Evolutionary conservation across 2,888 invertebrate genomes (phyloP), one percentile per base, ranked within the genome.

Genomic region (Eutolmus rufibarbis): DNA sequence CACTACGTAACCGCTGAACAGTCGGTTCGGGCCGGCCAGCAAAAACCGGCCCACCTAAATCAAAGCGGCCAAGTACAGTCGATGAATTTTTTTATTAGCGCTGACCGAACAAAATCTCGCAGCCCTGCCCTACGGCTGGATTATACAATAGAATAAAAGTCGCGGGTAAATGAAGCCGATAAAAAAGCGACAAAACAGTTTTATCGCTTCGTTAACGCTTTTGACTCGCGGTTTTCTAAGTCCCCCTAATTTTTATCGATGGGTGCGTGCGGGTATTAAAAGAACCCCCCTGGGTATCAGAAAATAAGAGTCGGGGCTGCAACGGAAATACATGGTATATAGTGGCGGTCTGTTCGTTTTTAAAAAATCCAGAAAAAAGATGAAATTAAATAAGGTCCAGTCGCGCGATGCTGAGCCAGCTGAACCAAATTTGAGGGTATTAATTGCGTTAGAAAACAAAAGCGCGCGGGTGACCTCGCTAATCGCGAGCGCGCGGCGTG

Each of bases 151-250:
- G 40, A 76, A 76, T 34, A 34, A 76, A 76, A 34, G 34, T 37
- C 76, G 34, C 76, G 76, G 19, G 76, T 37, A 40, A 76, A 76
- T 40, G 76, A 76, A 76, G 28, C 76, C 34, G 28, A 76, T 76
- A 76, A 76, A 76, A 76, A 34, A 19, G 37, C 76, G 76, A 34
- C 76, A 34, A 76, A 76, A 76, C 37, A 19, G 40, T 76, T 76
- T 76, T 76, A 76, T 76, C 76, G 76, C 76, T 76, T 76, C 76
- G 76, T 76, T 76, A 76, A 76, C 76, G 40, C 76, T 76, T 37
- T 40, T 37, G 19, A 34, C 0, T 76, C 76, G 34, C 28, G 37
- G 37, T 76, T 76, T 76, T 23, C 37, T 34, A 76, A 76, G n/a
- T 37, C 19, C 40, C 74, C 12, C 34, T 23, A 76, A 76, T 76